Evolutionary conservation across 2,113 vertebrate species (phyloP).

Genomic region (Pseudorasbora parva): DNA sequence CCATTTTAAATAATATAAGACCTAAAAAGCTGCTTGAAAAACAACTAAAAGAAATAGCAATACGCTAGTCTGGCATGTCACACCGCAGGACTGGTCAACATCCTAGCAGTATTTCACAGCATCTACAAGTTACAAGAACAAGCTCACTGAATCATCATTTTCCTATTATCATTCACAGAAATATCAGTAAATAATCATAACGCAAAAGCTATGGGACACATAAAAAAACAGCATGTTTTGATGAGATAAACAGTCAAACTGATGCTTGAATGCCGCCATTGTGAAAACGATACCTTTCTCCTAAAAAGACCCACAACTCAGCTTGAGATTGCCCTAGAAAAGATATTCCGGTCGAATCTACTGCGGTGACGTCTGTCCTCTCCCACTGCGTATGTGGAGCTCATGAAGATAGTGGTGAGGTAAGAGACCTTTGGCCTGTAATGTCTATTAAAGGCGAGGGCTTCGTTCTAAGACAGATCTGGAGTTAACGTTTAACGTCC

Average conservation of each 20-base stretch:
- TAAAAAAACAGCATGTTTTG: not conserved
- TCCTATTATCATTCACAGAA: not conserved
- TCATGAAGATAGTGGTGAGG: not conserved
- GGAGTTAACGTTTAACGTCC: conserved; percentile 48
- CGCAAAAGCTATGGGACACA: not conserved
- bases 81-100: not conserved
- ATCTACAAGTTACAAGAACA: not conserved
- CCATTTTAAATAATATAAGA: not conserved
- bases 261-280: not conserved
- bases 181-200: not conserved
- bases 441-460: conserved; percentile 39
- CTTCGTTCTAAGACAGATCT: not conserved
- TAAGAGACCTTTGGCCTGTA: conserved; percentile 49
- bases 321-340: conserved; percentile 4
- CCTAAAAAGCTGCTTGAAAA: not conserved
- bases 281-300: conserved; percentile 15
- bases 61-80: not conserved
- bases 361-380: not conserved
- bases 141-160: not conserved
- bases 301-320: not conserved
- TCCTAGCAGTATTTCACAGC: not conserved
- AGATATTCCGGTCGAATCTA: not conserved
- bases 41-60: not conserved
- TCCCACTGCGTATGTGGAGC: conserved; percentile 17
- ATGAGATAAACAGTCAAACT: not conserved